Evolutionary conservation across 64 coral and sea anemone genomes (phyloP), one percentile per base, ranked within the genome.

Genomic region (Pocillopora damicornis): DNA sequence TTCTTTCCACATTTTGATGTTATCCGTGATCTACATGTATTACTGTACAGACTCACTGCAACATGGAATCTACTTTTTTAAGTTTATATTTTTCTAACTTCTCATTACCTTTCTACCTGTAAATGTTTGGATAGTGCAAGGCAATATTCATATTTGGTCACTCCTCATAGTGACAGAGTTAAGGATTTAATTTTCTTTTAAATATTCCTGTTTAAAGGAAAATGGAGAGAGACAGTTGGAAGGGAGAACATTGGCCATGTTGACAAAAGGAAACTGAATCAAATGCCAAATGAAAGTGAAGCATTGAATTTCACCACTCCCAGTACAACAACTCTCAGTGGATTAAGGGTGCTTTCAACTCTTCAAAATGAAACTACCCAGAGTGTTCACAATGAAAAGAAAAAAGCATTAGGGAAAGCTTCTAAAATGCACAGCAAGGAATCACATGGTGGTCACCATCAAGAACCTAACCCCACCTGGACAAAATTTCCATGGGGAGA

Each of bases 281-380:
- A 83, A 83, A 35, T 68, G 36, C 36, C 63, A 34, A 83, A 83
- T 67, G 61, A 83, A 67, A 83, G 80, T 36, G 34, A 83, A 67
- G 45, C 34, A 65, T 67, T 11, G 9, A 83, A 83, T 18, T 25
- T 71, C 22, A 67, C 61, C n/a, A 42, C 80, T 34, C 18, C 61
- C 61, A 83, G 30, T n/a, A 34, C 23, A 7, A 65, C 7, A 2
- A 85, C 38, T 15, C 16, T 13, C 12, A 11, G 9, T 9, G 51
- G 5, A 37, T 61, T 18, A 16, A 65, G 10, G 17, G 18, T 66
- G 42, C 42, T 51, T 7, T 12, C 7, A 68, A 42, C 14, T 38
- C 65, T 6, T 34, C 10, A 67, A 61, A 9, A 83, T 35, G 2
- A n/a, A 23, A 16, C 35, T 65, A 15, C 4, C 37, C 72, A 65